Percentiles rank a stretch among this genome's conserved stretches.
phyloP scores from a whole-genome alignment of 2,888 invertebrate species.

The Drosophila austrosaltans region DNA sequence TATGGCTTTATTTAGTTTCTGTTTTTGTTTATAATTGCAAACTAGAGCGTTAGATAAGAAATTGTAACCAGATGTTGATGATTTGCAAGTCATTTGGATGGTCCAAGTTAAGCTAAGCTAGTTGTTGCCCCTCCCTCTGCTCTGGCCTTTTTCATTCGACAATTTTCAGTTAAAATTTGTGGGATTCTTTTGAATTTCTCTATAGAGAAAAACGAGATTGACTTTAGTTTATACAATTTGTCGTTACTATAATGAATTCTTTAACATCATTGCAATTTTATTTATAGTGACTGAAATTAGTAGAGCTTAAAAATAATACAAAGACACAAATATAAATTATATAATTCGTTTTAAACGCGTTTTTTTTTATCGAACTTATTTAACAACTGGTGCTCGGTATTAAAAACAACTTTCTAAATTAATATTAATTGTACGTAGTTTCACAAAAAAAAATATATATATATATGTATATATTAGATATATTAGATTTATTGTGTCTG shows the following conservation, averaged over 20 bases:
- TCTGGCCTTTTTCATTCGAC: too few species aligned
- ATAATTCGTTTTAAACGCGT: constrained; percentile 13
- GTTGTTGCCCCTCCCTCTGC: too few species aligned
- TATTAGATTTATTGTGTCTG: constrained; percentile 42
- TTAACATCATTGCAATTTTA: constrained; percentile 71
- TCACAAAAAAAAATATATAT: constrained; percentile 3
- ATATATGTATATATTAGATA: constrained; percentile 40
- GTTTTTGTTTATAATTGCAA: constrained; percentile 6
- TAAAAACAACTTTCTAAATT: constrained; percentile 37
- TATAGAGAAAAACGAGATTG: too few species aligned
- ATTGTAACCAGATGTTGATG: constrained; percentile 57
- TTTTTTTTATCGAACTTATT: constrained; percentile 23
- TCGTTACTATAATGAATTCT: constrained; percentile 13
- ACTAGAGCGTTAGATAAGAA: constrained; percentile 35
- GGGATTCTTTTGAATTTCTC: too few species aligned
- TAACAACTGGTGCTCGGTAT: constrained; percentile 32
- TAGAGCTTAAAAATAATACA: constrained; percentile 57
- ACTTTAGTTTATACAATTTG: too few species aligned
- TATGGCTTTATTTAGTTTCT: not conserved
- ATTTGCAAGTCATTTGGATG: constrained; percentile 15
- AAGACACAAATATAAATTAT: constrained; percentile 40
- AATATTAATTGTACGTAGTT: constrained; percentile 40
- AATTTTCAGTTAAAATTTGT: too few species aligned
- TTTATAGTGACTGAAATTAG: constrained; percentile 73
- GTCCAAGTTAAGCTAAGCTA: too few species aligned